These are phyloP conservation scores for Anneissia japonica DNA, from an alignment of 35 echinoderm and acorn worm species.

Conservation along the genomic window DNA sequence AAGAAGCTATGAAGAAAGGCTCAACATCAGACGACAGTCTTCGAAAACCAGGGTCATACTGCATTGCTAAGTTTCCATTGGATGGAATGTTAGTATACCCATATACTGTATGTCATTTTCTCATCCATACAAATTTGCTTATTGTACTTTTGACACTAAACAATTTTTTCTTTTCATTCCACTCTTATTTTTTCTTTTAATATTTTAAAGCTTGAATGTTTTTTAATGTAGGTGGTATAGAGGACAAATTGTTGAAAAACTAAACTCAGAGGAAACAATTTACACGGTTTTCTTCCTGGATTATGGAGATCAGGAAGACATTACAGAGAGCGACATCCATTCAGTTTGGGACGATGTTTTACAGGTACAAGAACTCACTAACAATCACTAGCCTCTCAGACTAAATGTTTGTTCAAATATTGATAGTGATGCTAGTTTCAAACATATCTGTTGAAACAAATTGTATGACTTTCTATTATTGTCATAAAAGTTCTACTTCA, in stretches of 20 bases:
- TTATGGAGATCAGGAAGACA: constrained; percentile 38
- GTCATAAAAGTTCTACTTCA: too few species aligned
- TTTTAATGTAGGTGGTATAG: constrained; percentile 38
- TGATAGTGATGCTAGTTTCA: too few species aligned
- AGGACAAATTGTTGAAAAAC: constrained; percentile 10
- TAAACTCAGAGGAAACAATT: constrained; percentile 1
- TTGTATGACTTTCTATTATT: too few species aligned
- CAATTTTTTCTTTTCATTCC: too few species aligned
- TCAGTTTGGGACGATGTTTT: constrained; percentile 3
- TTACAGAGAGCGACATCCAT: constrained; percentile 1
- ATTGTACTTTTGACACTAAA: too few species aligned
- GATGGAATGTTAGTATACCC: constrained; percentile 36
- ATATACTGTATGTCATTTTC: too few species aligned
- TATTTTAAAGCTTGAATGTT: too few species aligned
- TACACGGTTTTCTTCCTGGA: constrained; percentile 39
- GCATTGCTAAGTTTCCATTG: constrained; percentile 35
- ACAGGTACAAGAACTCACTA: constrained; percentile 1
- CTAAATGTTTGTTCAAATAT: not conserved
- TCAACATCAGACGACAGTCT: not conserved
- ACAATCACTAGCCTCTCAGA: not conserved
- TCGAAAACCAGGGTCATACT: constrained; percentile 11
- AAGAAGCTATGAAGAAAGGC: not conserved
- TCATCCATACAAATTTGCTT: too few species aligned
- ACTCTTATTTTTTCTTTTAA: too few species aligned
- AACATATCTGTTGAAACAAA: too few species aligned